Base-by-base conservation (phyloP, 2,888 invertebrate species). In the Hofmannophila pseudospretella region DNA sequence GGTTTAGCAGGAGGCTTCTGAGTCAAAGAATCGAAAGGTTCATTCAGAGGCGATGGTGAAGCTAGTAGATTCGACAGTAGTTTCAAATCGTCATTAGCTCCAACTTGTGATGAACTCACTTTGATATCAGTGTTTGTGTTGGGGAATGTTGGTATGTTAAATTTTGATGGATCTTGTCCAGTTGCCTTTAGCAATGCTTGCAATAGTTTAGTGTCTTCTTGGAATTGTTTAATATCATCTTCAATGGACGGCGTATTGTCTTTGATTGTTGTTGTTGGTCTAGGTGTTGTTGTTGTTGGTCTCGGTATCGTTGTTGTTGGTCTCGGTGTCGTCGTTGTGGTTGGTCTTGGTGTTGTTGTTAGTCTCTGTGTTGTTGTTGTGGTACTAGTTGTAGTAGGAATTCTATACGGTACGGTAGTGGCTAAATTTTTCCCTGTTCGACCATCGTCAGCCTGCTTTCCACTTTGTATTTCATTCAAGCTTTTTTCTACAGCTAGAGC, bases 401-500 rank as follows among this genome's bases (percentile, higher is more conserved):
- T 59, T 13, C 51, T 39, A 13, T 35, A 41, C 19, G 39, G 41
- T 23, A 45, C 47, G 10, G 52, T 49, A n/a, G 53, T 56, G 19
- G 54, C 52, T 44, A 76, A 61, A 39, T 59, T 65, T 66, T 74
- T 74, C 45, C 76, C 72, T 36, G 61, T 64, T 41, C 76, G 68
- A 45, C 63, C 62, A 36, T 62, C 53, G 29, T 62, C 62, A 22
- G 59, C 45, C 38, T 57, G 56, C 29, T 59, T 57, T 29, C 70
- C 74, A 9, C 71, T 61, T 50, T 84, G 73, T 49, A 85, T 79
- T 54, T 79, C 86, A 51, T 67, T 84, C 32, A 88, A 67, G 50
- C 88, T 88, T 54, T 60, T 81, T 55, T 88, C 88, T 10, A 89
- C 84, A 25, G 89, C 89, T 13, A 89, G 63, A 31, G 89, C 88